Conservation (phyloP, 2,797 vertebrate species). For the Lophotriccus pileatus region DNA sequence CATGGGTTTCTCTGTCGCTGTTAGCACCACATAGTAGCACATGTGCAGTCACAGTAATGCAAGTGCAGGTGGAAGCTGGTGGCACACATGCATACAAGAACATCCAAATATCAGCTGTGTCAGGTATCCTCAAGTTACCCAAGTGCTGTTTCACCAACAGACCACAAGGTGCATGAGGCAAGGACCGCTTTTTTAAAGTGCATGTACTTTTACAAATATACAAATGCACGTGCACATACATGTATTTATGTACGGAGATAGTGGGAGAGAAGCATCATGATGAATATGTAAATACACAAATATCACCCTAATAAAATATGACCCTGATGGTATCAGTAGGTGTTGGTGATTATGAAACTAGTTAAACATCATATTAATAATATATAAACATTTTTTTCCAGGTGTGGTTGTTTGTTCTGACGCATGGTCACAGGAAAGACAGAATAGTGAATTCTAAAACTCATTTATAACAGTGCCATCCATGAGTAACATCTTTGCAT, state of each 20-base stretch:
- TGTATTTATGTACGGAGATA: neutral
- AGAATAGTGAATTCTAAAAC: neutral
- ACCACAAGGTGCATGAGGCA: neutral
- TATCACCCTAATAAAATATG: neutral
- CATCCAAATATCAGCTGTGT: neutral
- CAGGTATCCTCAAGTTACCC: neutral
- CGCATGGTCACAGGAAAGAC: neutral
- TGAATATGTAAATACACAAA: neutral
- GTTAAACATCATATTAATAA: neutral
- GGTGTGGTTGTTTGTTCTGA: neutral
- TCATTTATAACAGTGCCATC: neutral
- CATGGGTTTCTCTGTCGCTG: neutral
- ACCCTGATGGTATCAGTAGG: neutral
- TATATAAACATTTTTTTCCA: neutral
- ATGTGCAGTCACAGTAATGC: neutral
- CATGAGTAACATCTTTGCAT: neutral
- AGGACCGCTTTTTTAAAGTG: neutral
- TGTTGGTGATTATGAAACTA: neutral
- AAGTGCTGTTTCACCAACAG: neutral
- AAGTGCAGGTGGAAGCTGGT: neutral
- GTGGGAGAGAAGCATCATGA: neutral
- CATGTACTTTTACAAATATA: neutral
- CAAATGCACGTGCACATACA: neutral
- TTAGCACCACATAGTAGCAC: fast-evolving
- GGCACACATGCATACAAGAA: fast-evolving